Percentiles rank a stretch among this genome's conserved stretches.
These are phyloP conservation scores for Dasyurus viverrinus DNA, from an alignment of 2,113 vertebrate species.

Conservation along the genomic window DNA sequence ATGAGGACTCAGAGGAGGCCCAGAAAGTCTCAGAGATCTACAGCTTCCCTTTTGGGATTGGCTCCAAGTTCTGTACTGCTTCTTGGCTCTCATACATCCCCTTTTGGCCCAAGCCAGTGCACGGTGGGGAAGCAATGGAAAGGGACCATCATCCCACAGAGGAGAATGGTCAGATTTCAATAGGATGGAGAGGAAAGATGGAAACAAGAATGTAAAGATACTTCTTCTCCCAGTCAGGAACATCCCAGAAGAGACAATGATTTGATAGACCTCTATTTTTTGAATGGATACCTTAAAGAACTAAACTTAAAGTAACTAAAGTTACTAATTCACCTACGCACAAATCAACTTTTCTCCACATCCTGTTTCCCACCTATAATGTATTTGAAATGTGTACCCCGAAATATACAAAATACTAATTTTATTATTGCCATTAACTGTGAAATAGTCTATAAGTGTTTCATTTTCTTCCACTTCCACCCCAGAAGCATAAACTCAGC, in stretches of 20 bases:
- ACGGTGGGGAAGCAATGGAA: background rate
- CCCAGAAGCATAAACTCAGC: background rate
- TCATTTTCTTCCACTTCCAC: background rate
- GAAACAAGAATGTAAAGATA: slow-evolving; percentile 77
- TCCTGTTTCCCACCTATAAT: background rate
- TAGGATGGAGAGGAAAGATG: background rate
- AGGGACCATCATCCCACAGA: slow-evolving; percentile 31
- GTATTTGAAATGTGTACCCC: background rate
- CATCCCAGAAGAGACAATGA: background rate
- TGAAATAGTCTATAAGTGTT: background rate
- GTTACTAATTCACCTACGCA: background rate
- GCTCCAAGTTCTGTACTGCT: slow-evolving; percentile 79
- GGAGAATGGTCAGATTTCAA: background rate
- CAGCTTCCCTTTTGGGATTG: slow-evolving; percentile 90
- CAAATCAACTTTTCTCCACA: background rate
- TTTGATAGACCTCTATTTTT: background rate
- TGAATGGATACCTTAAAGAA: background rate
- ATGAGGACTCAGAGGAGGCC: slow-evolving; percentile 78
- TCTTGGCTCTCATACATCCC: slow-evolving; percentile 87
- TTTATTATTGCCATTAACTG: background rate
- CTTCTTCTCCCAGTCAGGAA: background rate
- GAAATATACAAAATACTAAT: background rate
- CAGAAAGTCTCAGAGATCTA: slow-evolving; percentile 86
- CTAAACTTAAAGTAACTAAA: background rate
- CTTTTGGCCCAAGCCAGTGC: slow-evolving; percentile 86